phyloP scores from a whole-genome alignment of 2,888 invertebrate genomes.

The Dicranocentrus wangi region DNA sequence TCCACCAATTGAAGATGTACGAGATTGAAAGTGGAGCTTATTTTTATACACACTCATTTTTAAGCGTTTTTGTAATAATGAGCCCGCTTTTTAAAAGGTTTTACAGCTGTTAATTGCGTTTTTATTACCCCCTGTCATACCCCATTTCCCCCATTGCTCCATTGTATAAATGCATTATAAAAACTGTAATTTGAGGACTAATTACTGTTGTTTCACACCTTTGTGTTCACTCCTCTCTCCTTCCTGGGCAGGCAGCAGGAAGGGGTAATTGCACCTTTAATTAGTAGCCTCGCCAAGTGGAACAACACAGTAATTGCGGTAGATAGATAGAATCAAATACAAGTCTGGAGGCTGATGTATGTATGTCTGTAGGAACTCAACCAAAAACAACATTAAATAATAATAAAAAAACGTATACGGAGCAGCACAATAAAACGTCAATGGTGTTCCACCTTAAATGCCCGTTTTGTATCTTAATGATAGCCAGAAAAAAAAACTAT shows the following conservation, averaged over 20 bases:
- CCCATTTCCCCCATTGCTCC: constrained; percentile 8
- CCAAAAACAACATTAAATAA: background rate
- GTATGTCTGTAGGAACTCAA: too few species aligned
- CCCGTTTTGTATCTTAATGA: background rate
- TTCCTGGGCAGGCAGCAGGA: constrained; percentile 6
- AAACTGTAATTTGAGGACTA: constrained; percentile 54
- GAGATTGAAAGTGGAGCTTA: too few species aligned
- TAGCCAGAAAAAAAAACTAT: background rate
- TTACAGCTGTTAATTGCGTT: constrained; percentile 59
- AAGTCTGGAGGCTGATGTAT: background rate
- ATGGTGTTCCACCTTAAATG: constrained; percentile 32
- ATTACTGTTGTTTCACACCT: constrained; percentile 58
- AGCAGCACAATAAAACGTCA: background rate
- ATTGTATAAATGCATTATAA: constrained; percentile 47
- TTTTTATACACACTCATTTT: too few species aligned
- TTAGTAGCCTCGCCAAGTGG: constrained; percentile 38
- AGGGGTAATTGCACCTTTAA: constrained; percentile 22
- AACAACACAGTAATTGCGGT: constrained; percentile 30
- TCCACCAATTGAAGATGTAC: too few species aligned
- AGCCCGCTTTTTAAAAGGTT: too few species aligned
- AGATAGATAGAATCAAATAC: background rate
- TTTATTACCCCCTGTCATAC: constrained; percentile 35
- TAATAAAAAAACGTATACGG: constrained; percentile 8
- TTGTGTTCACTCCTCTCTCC: constrained; percentile 51
- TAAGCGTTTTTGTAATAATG: too few species aligned